Conservation (phyloP, 2,113 vertebrate species). For the Panthera tigris region DNA sequence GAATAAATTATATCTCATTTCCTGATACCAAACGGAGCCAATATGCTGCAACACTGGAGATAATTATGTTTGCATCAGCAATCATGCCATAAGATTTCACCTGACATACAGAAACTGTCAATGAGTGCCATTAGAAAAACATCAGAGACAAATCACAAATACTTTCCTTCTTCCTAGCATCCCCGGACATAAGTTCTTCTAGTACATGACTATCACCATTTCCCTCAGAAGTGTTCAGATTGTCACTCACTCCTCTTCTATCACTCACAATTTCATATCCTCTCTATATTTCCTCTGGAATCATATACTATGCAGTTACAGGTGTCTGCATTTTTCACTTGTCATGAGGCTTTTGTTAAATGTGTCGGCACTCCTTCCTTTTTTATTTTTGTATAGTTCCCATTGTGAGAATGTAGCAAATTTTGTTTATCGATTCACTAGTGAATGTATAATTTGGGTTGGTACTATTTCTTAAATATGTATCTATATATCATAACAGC, state of each 20-base stretch:
- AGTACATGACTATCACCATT: neutral
- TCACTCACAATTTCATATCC: neutral
- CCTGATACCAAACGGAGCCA: neutral
- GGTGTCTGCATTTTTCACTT: neutral
- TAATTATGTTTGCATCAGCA: neutral
- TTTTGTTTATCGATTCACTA: neutral
- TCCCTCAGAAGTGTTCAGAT: neutral
- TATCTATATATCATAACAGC: neutral
- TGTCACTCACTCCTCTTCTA: neutral
- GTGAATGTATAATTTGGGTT: neutral
- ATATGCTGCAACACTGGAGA: neutral
- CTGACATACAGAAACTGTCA: neutral
- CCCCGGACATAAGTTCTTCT: neutral
- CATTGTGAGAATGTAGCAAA: fast-evolving
- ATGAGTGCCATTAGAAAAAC: neutral
- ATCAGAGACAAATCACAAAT: neutral
- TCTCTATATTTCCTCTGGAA: neutral
- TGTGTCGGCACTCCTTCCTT: neutral
- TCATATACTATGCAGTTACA: neutral
- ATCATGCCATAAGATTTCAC: neutral
- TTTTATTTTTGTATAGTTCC: neutral
- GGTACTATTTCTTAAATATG: neutral
- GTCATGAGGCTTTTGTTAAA: neutral
- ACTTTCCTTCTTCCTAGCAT: neutral
- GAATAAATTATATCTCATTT: conserved; percentile 35